A percentile compares a stretch with the other conserved stretches of the same genome.
Conservation (phyloP, 35 echinoderm and acorn worm species). For the Diadema setosum region DNA sequence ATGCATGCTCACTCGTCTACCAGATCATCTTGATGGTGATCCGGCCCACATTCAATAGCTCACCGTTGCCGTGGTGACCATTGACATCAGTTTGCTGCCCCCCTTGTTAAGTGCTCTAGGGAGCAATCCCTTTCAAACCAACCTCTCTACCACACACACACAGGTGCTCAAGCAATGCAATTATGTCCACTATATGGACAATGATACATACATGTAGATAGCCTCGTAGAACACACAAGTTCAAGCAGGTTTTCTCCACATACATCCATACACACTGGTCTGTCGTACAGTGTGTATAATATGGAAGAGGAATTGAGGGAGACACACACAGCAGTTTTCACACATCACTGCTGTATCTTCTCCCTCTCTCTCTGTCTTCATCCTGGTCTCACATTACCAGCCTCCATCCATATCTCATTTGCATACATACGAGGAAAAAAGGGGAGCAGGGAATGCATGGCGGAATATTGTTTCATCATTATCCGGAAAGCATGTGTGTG, state of each 20-base stretch:
- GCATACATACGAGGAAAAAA: constrained; percentile 1
- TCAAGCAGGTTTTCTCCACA: too few species aligned
- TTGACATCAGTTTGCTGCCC: not conserved
- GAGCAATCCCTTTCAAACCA: too few species aligned
- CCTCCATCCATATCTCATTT: not conserved
- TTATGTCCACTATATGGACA: too few species aligned
- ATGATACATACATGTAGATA: too few species aligned
- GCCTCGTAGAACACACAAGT: too few species aligned
- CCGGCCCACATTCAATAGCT: too few species aligned
- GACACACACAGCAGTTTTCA: too few species aligned
- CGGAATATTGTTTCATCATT: not conserved
- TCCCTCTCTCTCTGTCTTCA: not conserved
- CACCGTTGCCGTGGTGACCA: constrained; percentile 1
- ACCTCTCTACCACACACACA: not conserved
- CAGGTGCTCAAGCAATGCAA: not conserved
- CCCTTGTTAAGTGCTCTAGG: not conserved
- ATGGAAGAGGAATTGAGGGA: too few species aligned
- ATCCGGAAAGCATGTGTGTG: too few species aligned
- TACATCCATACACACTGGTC: too few species aligned
- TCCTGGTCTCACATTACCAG: not conserved
- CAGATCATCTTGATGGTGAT: not conserved
- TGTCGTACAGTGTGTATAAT: too few species aligned
- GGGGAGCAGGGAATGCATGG: not conserved
- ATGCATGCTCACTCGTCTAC: not conserved
- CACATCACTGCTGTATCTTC: not conserved